Conservation (phyloP, 2,888 invertebrate species). For the Timema podura region DNA sequence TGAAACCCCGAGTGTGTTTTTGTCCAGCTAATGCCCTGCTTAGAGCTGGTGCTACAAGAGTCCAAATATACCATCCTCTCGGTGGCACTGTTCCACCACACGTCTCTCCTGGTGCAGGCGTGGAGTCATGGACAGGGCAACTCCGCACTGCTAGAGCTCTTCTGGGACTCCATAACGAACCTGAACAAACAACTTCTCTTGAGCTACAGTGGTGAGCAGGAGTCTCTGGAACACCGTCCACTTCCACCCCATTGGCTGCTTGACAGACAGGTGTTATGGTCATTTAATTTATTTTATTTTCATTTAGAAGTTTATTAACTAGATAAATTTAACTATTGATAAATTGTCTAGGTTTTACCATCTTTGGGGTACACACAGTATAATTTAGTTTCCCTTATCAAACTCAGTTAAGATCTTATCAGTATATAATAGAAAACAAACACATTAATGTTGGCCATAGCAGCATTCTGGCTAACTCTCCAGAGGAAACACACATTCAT, state of each 20-base stretch:
- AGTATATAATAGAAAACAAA: too few relatives aligned
- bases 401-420: too few relatives aligned
- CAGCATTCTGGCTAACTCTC: too few relatives aligned
- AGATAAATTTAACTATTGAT: too few relatives aligned
- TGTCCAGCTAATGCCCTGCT: conserved; percentile 45
- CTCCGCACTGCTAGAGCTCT: neutral
- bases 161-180: neutral
- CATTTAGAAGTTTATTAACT: too few relatives aligned
- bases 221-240: conserved; percentile 45
- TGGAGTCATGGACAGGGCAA: conserved; percentile 43
- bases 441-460: too few relatives aligned
- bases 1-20: too few relatives aligned
- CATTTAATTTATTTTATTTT: too few relatives aligned
- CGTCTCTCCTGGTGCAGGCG: conserved; percentile 47
- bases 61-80: conserved; percentile 50
- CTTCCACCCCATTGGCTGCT: conserved; percentile 28
- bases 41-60: conserved; percentile 46
- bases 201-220: conserved; percentile 8
- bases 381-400: too few relatives aligned
- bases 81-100: conserved; percentile 34
- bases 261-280: conserved; percentile 21
- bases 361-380: too few relatives aligned
- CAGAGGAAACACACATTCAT: too few relatives aligned
- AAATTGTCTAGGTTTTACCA: too few relatives aligned
- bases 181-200: neutral